phyloP scores from a whole-genome alignment of 2,797 vertebrate species.

The Rhynchotus rufescens region DNA sequence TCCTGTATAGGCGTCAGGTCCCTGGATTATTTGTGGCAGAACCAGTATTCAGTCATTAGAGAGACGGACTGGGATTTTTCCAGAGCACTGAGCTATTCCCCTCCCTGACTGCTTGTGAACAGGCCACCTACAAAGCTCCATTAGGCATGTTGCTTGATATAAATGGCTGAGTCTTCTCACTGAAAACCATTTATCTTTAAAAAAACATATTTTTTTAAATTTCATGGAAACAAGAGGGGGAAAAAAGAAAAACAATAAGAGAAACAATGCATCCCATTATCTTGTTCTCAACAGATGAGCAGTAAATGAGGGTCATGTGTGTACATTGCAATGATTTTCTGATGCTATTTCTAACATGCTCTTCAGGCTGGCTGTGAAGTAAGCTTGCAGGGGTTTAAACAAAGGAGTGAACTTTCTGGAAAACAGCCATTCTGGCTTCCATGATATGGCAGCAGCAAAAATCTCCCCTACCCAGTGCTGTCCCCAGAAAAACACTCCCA shows the following conservation, averaged over 20 bases:
- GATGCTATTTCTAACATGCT: neutral
- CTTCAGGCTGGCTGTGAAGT: neutral
- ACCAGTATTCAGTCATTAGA: neutral
- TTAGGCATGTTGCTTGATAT: neutral
- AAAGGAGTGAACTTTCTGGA: neutral
- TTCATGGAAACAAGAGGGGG: neutral
- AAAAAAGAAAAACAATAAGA: accelerated
- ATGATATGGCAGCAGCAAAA: neutral
- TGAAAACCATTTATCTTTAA: neutral
- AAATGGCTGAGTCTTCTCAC: neutral
- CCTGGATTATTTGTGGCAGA: neutral
- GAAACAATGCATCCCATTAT: neutral
- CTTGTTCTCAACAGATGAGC: neutral
- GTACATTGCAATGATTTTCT: neutral
- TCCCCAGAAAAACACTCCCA: neutral
- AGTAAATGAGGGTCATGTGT: neutral
- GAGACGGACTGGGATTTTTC: neutral
- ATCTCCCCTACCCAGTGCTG: neutral
- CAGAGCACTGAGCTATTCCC: neutral
- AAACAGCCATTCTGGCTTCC: neutral
- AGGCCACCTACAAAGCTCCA: neutral
- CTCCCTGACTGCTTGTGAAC: neutral
- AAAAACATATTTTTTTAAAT: neutral
- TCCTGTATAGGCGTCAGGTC: neutral
- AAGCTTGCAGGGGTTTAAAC: neutral